phyloP scores from a whole-genome alignment of 2,888 invertebrate genomes.

The Drosophila cognata region DNA sequence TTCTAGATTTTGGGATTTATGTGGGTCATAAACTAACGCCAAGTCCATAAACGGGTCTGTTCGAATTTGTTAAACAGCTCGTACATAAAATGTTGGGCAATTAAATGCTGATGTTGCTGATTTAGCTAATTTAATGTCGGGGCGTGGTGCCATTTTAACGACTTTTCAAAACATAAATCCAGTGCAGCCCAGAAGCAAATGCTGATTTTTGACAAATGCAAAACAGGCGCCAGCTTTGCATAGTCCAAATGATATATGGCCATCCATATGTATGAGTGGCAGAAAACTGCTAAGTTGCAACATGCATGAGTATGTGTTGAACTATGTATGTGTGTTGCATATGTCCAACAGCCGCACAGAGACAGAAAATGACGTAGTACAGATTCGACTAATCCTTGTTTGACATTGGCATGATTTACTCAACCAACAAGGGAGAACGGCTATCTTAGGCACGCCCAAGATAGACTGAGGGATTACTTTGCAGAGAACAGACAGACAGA shows the following conservation, averaged over 20 bases:
- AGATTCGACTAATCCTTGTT: background rate
- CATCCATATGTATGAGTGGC: slow-evolving; percentile 45
- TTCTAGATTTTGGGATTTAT: slow-evolving; percentile 45
- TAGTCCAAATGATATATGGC: slow-evolving; percentile 62
- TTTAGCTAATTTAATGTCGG: slow-evolving; percentile 45
- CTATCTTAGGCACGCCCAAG: background rate
- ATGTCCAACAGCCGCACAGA: background rate
- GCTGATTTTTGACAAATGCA: slow-evolving; percentile 56
- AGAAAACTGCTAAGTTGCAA: background rate
- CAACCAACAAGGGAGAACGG: background rate
- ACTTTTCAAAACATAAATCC: slow-evolving; percentile 9
- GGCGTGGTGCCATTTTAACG: slow-evolving; percentile 70
- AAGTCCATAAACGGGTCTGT: slow-evolving; percentile 36
- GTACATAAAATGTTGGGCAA: slow-evolving; percentile 32
- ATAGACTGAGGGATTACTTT: no score
- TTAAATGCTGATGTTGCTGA: slow-evolving; percentile 57
- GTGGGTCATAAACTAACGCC: slow-evolving; percentile 39
- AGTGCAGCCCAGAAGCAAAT: slow-evolving; percentile 19
- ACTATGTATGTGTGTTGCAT: background rate
- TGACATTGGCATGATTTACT: background rate
- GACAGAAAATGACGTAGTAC: background rate
- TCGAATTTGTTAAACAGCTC: slow-evolving; percentile 57
- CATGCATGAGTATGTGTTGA: background rate
- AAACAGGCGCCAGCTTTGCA: slow-evolving; percentile 53
- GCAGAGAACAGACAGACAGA: background rate